Evolutionary conservation across 2,888 invertebrate species (phyloP).

Genomic region (Tholera decimalis): DNA sequence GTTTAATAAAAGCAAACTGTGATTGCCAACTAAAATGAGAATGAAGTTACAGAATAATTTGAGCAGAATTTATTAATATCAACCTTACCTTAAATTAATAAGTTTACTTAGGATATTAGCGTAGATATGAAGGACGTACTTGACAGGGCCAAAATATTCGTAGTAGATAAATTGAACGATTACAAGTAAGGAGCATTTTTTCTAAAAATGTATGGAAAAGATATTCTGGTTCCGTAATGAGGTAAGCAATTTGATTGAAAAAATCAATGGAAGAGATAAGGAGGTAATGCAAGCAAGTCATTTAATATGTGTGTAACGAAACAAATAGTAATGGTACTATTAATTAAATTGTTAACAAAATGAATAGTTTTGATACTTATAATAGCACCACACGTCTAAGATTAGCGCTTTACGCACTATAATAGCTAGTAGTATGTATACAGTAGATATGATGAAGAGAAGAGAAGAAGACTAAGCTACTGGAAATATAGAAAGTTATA

Average conservation of each 20-base stretch:
- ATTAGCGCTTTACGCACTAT: conserved; percentile 64
- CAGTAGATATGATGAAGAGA: conserved; percentile 76
- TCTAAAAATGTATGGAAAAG: conserved; percentile 1
- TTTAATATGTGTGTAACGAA: not conserved
- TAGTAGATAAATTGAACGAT: conserved; percentile 19
- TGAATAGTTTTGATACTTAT: conserved; percentile 65
- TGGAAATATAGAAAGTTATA: conserved; percentile 68
- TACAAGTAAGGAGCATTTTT: not conserved
- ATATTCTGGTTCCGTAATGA: conserved; percentile 25
- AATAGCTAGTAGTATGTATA: conserved; percentile 54
- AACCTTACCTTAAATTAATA: conserved; percentile 51
- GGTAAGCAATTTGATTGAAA: conserved; percentile 41
- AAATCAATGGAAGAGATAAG: conserved; percentile 43
- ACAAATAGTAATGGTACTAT: conserved; percentile 7
- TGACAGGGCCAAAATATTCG: conserved; percentile 77
- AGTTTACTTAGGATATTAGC: conserved; percentile 58
- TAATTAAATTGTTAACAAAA: conserved; percentile 25
- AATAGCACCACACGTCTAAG: conserved; percentile 85
- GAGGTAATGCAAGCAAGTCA: conserved; percentile 32
- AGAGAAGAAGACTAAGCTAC: conserved; percentile 64
- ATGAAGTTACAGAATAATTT: conserved; percentile 26
- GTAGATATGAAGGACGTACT: conserved; percentile 75
- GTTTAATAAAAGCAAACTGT: not conserved
- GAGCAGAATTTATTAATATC: conserved; percentile 50
- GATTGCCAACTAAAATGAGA: conserved; percentile 1